Conservation (phyloP, 1,140 invertebrate species). For the Chironomus striatipennis region DNA sequence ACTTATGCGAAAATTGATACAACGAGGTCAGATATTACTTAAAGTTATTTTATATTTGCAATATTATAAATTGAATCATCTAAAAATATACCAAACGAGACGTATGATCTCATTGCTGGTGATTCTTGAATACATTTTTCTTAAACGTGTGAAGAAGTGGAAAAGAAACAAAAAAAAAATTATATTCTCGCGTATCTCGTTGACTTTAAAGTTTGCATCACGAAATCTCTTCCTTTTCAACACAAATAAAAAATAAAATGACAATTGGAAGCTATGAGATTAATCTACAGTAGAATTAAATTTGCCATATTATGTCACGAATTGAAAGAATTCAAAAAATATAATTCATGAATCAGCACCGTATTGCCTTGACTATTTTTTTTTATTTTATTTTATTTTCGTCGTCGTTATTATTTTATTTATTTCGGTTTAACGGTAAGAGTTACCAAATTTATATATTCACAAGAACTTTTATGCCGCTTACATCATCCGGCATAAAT, state of each 20-base stretch:
- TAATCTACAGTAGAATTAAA: too few relatives aligned
- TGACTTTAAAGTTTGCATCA: too few relatives aligned
- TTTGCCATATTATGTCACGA: too few relatives aligned
- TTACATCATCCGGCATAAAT: constrained; percentile 3
- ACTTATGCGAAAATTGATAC: too few relatives aligned
- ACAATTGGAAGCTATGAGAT: too few relatives aligned
- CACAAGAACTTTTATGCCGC: neutral
- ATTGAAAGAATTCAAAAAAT: neutral
- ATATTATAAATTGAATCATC: neutral
- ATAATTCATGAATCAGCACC: neutral
- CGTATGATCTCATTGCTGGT: neutral
- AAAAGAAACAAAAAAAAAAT: too few relatives aligned
- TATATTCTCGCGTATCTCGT: too few relatives aligned
- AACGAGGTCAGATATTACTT: too few relatives aligned
- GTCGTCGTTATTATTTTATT: neutral
- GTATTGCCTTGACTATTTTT: neutral
- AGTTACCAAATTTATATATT: neutral
- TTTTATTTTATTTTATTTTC: neutral
- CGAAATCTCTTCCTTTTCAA: too few relatives aligned
- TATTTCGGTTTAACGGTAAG: neutral
- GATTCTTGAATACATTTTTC: neutral
- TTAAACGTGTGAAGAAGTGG: too few relatives aligned
- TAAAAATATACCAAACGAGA: neutral
- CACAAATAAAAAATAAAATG: too few relatives aligned
- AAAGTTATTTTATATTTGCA: too few relatives aligned